Evolutionary conservation across 2,113 vertebrate genomes (phyloP).

Genomic region (Ahaetulla prasina): DNA sequence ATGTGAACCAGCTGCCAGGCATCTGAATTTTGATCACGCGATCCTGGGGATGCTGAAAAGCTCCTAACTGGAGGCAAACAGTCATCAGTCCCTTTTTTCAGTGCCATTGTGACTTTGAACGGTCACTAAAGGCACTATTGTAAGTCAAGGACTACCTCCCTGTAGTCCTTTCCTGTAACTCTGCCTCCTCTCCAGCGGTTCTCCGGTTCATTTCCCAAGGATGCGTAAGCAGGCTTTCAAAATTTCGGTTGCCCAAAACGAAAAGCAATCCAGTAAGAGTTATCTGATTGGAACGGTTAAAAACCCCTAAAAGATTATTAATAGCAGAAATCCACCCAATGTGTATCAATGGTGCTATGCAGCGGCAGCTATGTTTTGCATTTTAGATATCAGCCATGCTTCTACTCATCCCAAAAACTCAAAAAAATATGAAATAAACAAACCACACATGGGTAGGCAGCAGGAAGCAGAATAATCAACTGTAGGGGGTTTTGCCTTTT

Average conservation of each 20-base stretch:
- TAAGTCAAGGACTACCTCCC: too few species aligned
- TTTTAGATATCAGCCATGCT: conserved; percentile 29
- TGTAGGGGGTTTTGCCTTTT: background rate
- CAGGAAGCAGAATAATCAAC: background rate
- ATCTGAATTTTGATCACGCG: too few species aligned
- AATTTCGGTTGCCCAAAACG: background rate
- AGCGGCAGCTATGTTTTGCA: conserved; percentile 22
- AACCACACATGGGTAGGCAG: background rate
- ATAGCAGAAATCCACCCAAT: background rate
- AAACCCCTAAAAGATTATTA: background rate
- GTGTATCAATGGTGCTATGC: background rate
- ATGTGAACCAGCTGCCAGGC: too few species aligned
- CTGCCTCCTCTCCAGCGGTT: background rate
- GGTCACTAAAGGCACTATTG: too few species aligned
- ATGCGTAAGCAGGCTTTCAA: background rate
- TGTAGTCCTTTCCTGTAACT: background rate
- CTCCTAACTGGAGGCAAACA: too few species aligned
- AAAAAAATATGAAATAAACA: conserved; percentile 1
- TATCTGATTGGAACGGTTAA: background rate
- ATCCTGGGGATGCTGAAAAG: too few species aligned
- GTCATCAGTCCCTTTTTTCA: background rate
- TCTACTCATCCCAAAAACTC: background rate
- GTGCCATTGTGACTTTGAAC: too few species aligned
- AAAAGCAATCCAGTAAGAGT: background rate
- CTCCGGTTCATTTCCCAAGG: background rate